Percentiles rank a stretch among this genome's conserved stretches.
phyloP scores from a whole-genome alignment of 2,888 invertebrate species.

The Pachydiplax longipennis region DNA sequence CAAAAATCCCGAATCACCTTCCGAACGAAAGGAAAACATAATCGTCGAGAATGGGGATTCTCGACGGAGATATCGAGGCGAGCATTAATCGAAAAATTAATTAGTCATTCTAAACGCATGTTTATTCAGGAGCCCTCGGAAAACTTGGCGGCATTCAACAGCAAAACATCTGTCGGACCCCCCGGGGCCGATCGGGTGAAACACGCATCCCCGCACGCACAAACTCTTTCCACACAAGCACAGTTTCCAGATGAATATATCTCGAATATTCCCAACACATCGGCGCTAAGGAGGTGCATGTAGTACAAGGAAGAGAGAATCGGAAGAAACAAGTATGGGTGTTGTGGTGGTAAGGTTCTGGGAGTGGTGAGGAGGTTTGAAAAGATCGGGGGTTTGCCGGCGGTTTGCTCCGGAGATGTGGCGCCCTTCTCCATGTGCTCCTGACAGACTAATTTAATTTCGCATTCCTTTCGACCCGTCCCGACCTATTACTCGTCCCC shows the following conservation, averaged over 20 bases:
- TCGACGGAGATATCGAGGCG: not conserved
- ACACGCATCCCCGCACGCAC: not conserved
- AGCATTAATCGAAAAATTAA: not conserved
- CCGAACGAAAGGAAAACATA: too few relatives aligned
- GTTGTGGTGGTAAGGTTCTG: too few relatives aligned
- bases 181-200: not conserved
- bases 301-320: too few relatives aligned
- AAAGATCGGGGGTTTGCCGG: not conserved
- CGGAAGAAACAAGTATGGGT: too few relatives aligned
- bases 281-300: too few relatives aligned
- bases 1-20: too few relatives aligned
- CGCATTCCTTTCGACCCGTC: not conserved
- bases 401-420: not conserved
- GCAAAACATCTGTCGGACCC: not conserved
- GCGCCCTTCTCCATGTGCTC: conserved; percentile 3
- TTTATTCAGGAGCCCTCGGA: not conserved
- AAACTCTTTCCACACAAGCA: not conserved
- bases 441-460: conserved; percentile 31
- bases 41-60: not conserved
- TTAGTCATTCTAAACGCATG: not conserved
- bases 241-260: not conserved
- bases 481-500: not conserved
- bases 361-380: too few relatives aligned
- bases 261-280: not conserved
- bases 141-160: not conserved